Conservation (phyloP, 2,113 vertebrate genomes). For the Phaethornis superciliosus region DNA sequence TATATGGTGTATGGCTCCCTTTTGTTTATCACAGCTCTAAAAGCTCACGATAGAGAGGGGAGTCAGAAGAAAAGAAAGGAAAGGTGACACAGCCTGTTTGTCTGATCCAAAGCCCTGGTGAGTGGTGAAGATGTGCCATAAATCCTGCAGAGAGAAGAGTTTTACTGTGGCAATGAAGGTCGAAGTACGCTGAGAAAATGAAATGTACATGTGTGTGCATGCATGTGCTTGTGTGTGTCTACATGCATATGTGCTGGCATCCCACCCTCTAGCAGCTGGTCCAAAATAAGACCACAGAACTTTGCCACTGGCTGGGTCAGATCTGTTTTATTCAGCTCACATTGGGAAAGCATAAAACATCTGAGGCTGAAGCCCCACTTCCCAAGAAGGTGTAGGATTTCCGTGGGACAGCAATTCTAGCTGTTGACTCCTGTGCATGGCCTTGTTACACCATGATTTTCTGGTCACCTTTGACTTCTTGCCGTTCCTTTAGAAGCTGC, state of each 20-base stretch:
- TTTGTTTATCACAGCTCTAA: not conserved
- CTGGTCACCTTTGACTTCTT: not conserved
- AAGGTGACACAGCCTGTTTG: not conserved
- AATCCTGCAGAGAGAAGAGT: not conserved
- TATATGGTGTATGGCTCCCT: not conserved
- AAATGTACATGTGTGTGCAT: fast-evolving
- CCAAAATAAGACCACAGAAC: not conserved
- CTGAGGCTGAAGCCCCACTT: not conserved
- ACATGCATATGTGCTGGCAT: not conserved
- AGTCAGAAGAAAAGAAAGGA: not conserved
- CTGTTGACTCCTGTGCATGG: not conserved
- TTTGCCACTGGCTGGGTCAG: not conserved
- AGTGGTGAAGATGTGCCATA: not conserved
- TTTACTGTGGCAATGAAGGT: not conserved
- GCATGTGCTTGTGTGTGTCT: not conserved
- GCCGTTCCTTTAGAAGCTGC: not conserved
- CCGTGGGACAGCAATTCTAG: not conserved
- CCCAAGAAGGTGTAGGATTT: not conserved
- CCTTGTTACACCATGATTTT: not conserved
- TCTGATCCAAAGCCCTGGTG: not conserved
- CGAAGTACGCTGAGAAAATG: fast-evolving
- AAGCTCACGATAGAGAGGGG: not conserved
- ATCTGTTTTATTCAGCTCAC: not conserved
- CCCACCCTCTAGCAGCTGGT: not conserved
- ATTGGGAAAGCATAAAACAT: not conserved